Base-by-base conservation (phyloP, 2,888 invertebrate genomes). In the Germaria angustata region DNA sequence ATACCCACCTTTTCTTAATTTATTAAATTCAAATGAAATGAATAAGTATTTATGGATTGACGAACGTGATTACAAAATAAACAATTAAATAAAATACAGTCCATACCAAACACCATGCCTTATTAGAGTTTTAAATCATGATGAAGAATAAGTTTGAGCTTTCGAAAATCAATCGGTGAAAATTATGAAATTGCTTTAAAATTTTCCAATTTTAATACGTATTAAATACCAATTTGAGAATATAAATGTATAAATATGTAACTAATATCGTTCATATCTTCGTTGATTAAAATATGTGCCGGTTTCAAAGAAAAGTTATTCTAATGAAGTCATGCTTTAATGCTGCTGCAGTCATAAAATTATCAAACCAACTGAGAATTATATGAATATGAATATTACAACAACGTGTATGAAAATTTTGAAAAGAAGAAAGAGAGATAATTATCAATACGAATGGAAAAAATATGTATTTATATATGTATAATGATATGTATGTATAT, bases 311-410 rank as follows among this genome's bases (percentile, higher is more conserved):
- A 44, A 39, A 24, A 57, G 15, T 46, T 49, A n/a, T 17, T 46
- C 7, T 13, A 39, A 36, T 63, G 49, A 78, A 57, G 34, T 69
- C 71, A 80, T 80, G 75, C 71, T 46, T 36, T 13, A 46, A 55
- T 39, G 36, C 4, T 36, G 24, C n/a, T 65, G 20, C 22, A 65
- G 1, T n/a, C 41, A 4, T 53, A 32, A 51, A 32, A 51, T 73
- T 24, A 57, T 32, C 24, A 65, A 53, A 80, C 57, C 69, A 66
- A 80, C 65, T 77, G 77, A 55, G 76, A 84, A 78, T 84, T 73
- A 55, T 57, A 34, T 61, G 66, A 22, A 36, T n/a, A n/a, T n/a
- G n/a, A n/a, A n/a, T n/a, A n/a, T 28, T 32, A 22, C 28, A 41
- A 63, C n/a, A n/a, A n/a, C n/a, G n/a, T n/a, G n/a, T 34, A 36